These are phyloP conservation scores for Athetis lepigone DNA, from an alignment of 2,888 invertebrate genomes.

Conservation along the genomic window DNA sequence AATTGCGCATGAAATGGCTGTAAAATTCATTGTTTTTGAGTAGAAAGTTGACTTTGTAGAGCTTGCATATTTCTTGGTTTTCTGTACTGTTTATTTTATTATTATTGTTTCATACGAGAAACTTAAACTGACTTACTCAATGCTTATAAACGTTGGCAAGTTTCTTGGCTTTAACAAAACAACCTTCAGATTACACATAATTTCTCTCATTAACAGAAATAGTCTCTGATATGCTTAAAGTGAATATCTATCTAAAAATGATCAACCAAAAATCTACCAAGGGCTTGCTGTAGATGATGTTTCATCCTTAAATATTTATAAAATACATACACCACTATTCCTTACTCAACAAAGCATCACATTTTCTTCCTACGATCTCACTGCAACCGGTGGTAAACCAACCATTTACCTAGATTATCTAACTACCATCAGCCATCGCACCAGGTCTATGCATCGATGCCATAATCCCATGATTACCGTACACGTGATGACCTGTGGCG, in stretches of 20 bases:
- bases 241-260: too few relatives aligned
- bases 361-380: too few relatives aligned
- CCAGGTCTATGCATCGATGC: too few relatives aligned
- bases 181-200: conserved; percentile 4
- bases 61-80: not conserved
- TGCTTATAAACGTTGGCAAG: too few relatives aligned
- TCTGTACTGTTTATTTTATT: not conserved
- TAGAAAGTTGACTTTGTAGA: conserved; percentile 34
- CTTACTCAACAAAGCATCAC: too few relatives aligned
- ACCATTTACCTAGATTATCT: conserved; percentile 13
- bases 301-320: too few relatives aligned
- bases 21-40: conserved; percentile 18
- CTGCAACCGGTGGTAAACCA: not conserved
- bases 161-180: conserved; percentile 10
- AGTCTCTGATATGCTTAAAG: not conserved
- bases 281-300: too few relatives aligned
- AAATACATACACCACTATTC: too few relatives aligned
- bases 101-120: too few relatives aligned
- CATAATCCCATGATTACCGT: conserved; percentile 34
- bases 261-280: too few relatives aligned
- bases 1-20: conserved; percentile 34
- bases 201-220: not conserved
- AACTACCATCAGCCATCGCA: not conserved
- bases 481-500: conserved; percentile 40
- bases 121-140: too few relatives aligned